Conservation (phyloP, 2,797 vertebrate genomes). For the Epinephelus coioides region DNA sequence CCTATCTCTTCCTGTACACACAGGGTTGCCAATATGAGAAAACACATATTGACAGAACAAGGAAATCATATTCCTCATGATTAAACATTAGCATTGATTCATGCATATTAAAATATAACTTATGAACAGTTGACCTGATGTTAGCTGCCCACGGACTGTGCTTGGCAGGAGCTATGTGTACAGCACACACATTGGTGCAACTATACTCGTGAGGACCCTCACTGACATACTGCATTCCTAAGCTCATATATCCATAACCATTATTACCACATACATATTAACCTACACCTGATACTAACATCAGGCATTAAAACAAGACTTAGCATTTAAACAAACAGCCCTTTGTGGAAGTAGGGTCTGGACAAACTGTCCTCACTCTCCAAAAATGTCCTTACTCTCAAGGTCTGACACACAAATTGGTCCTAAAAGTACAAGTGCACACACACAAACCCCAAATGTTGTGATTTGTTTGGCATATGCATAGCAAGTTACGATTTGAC, state of each 20-base stretch:
- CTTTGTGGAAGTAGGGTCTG: neutral
- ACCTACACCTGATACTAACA: neutral
- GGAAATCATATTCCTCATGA: slow-evolving; percentile 3
- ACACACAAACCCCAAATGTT: slow-evolving; percentile 8
- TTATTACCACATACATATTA: neutral
- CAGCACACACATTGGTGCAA: neutral
- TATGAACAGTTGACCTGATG: neutral
- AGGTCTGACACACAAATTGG: neutral
- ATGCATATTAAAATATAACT: slow-evolving; percentile 1
- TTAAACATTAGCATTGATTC: slow-evolving; percentile 9
- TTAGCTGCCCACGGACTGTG: neutral
- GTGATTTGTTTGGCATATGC: slow-evolving; percentile 25
- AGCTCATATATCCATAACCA: accelerated
- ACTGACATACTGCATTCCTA: neutral
- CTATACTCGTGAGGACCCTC: neutral
- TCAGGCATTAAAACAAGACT: neutral
- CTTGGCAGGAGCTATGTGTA: neutral
- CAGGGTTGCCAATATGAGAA: neutral
- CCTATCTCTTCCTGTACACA: neutral
- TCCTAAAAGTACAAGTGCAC: neutral
- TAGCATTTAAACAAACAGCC: neutral
- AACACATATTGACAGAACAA: slow-evolving; percentile 3
- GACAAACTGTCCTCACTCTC: neutral
- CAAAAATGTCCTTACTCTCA: slow-evolving; percentile 3
- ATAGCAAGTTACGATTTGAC: slow-evolving; percentile 34